Conservation (phyloP, 2,888 invertebrate genomes). For the Amorpha juglandis region DNA sequence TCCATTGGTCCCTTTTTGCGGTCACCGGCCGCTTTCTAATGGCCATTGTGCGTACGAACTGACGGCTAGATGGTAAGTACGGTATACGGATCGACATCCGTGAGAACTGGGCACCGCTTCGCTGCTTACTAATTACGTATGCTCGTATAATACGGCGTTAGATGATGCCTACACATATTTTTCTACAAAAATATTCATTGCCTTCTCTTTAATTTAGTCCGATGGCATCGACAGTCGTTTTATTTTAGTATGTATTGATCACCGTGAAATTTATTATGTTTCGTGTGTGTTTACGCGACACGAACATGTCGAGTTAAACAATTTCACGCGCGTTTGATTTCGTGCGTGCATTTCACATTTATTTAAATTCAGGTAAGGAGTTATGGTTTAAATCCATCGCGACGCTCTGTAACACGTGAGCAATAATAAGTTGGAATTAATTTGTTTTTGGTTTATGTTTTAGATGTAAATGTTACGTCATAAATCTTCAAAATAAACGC, state of each 20-base stretch:
- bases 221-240: not conserved
- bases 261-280: conserved; percentile 3
- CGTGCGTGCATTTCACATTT: conserved; percentile 14
- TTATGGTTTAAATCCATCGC: not conserved
- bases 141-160: conserved; percentile 45
- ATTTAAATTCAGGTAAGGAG: conserved; percentile 5
- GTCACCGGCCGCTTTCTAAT: conserved; percentile 80
- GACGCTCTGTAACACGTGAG: not conserved
- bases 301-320: conserved; percentile 14
- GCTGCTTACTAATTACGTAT: conserved; percentile 57
- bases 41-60: conserved; percentile 72
- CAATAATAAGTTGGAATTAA: not conserved
- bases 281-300: conserved; percentile 4
- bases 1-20: conserved; percentile 80
- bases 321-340: conserved; percentile 20
- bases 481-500: too few species aligned
- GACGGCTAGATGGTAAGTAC: conserved; percentile 63
- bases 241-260: conserved; percentile 3
- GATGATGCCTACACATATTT: conserved; percentile 29
- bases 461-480: too few species aligned
- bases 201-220: conserved; percentile 2
- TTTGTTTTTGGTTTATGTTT: too few species aligned
- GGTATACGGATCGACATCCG: conserved; percentile 70
- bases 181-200: not conserved
- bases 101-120: conserved; percentile 76